Evolutionary conservation across 2,797 vertebrate species (phyloP).

Genomic region (Acanthornis magna): DNA sequence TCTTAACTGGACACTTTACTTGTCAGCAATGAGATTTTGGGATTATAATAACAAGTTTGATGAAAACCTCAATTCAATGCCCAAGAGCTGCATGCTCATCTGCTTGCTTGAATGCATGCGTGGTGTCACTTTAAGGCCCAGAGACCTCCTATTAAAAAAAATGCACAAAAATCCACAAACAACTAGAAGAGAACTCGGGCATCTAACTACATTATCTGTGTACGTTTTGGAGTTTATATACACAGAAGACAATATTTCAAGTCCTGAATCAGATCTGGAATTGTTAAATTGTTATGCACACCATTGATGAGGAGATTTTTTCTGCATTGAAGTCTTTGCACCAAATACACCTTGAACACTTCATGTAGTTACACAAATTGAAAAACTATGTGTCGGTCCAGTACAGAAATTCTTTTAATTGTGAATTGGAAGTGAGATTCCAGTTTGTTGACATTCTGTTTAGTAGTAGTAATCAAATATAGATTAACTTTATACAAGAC

Average conservation of each 20-base stretch:
- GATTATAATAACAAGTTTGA: background rate
- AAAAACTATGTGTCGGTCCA: background rate
- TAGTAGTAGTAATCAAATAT: background rate
- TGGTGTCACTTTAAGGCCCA: background rate
- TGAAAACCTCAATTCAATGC: background rate
- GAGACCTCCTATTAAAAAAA: background rate
- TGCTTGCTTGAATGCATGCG: background rate
- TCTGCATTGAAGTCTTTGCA: background rate
- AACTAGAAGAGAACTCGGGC: background rate
- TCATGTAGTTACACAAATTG: background rate
- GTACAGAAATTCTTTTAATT: background rate
- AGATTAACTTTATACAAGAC: background rate
- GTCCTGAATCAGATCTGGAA: background rate
- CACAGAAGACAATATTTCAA: background rate
- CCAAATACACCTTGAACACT: background rate
- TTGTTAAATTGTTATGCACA: background rate
- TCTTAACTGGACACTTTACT: background rate
- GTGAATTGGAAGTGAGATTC: background rate
- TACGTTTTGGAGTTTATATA: background rate
- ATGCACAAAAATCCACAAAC: background rate
- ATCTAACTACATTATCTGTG: background rate
- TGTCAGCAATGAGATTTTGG: background rate
- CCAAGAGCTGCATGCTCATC: background rate
- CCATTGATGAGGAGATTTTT: background rate
- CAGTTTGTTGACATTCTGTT: background rate